Base-by-base conservation (phyloP, 2,113 vertebrate species). In the Lucifuga dentata region DNA sequence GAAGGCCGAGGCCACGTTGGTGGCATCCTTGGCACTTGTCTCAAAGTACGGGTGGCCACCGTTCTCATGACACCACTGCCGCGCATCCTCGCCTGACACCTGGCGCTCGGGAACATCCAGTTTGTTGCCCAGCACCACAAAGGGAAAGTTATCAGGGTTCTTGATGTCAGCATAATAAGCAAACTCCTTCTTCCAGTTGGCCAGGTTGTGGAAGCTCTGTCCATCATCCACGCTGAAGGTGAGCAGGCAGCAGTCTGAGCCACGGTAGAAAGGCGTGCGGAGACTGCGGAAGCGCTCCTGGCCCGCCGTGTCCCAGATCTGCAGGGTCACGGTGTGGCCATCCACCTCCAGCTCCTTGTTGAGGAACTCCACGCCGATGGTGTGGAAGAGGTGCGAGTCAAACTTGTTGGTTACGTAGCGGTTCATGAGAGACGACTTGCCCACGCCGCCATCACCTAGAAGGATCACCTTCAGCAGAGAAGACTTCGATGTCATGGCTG, bases 381-480 rank as follows among this genome's bases (percentile, higher is more conserved):
- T 99, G 86, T 99, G 97, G 92, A 99, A 98, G 40, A 98, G 93
- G 80, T 98, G 95, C 0, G 94, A 90, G 76, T 99, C 96, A 0
- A 98, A 98, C 87, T 98, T 99, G 92, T 97, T 96, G 84, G 94
- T 94, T 75, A 99, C 95, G 0, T 98, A 99, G 88, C 96, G 94
- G 90, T 99, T 99, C 97, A 98, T 99, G 39, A 99, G 95, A 1
- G 98, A 99, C 8, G 96, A 98, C 78, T 99, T 99, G 58, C 97
- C 97, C 23, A 99, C 96, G 46, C 97, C 97, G 13, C 97, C 97
- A 50, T 99, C 97, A 11, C 97, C 98, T 2, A 99, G 89, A 6
- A 99, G 93, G 86, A 99, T 97, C 23, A 98, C 95, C 93, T 99
- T 99, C 55, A 99, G 91, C 15, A 99, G 93, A 0, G 95, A 91